A percentile compares a stretch with the other conserved stretches of the same genome.
These are phyloP conservation scores for Meloidogyne exigua DNA, from an alignment of 1,140 invertebrate genomes.

Conservation along the genomic window DNA sequence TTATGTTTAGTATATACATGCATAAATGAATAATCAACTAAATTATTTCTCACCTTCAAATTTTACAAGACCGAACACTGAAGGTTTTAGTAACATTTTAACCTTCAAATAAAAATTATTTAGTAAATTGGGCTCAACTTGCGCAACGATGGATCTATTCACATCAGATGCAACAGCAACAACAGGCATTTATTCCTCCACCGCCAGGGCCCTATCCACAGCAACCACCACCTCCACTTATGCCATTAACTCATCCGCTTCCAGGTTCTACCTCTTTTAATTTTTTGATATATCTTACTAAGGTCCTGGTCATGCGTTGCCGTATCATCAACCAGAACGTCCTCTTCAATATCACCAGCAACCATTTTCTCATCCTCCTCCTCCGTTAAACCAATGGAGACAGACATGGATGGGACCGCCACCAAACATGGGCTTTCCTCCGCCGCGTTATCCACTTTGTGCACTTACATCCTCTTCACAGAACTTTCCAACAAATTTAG, in stretches of 20 bases:
- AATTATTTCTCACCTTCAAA: conserved; percentile 13
- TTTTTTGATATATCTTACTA: not conserved
- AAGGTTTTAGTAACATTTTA: not conserved
- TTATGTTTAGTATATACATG: too few species aligned
- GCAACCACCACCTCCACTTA: conserved; percentile 20
- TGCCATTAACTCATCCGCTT: not conserved
- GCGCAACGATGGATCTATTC: conserved; percentile 38
- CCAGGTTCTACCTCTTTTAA: not conserved
- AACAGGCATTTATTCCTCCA: conserved; percentile 1
- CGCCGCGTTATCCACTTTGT: not conserved
- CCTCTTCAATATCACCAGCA: too few species aligned
- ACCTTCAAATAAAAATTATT: conserved; percentile 4
- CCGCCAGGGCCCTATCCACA: conserved; percentile 13
- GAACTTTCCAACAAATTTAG: not conserved
- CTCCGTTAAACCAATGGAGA: not conserved
- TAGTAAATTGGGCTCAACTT: conserved; percentile 42
- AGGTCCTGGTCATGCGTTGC: not conserved
- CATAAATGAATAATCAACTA: conserved; percentile 23
- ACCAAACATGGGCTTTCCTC: not conserved
- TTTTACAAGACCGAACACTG: not conserved
- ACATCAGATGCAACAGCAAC: conserved; percentile 21
- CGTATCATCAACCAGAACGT: not conserved
- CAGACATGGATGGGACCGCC: not conserved
- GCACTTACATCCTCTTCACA: not conserved
- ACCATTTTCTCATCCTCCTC: not conserved